A percentile compares a stretch with the other conserved stretches of the same genome.
phyloP scores from a whole-genome alignment of 2,888 invertebrate species.

The Ophraella communa region DNA sequence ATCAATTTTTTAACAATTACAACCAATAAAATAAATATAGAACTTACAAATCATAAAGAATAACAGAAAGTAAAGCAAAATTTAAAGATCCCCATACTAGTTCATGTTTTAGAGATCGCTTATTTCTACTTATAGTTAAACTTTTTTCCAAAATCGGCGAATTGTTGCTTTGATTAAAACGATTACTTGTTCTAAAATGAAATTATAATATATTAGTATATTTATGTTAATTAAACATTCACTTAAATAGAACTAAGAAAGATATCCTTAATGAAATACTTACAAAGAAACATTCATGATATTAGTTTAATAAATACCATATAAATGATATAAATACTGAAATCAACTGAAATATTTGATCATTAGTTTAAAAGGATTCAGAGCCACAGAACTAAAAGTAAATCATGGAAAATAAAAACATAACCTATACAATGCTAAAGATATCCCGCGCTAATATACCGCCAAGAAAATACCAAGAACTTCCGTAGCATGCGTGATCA shows the following conservation, averaged over 20 bases:
- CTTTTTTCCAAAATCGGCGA: conserved; percentile 64
- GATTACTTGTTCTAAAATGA: not conserved
- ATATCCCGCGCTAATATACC: not conserved
- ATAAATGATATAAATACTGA: too few species aligned
- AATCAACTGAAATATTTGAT: too few species aligned
- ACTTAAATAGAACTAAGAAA: not conserved
- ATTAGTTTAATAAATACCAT: not conserved
- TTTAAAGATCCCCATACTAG: conserved; percentile 69
- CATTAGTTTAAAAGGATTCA: too few species aligned
- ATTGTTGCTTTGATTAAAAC: not conserved
- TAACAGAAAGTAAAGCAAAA: conserved; percentile 62
- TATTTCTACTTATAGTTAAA: conserved; percentile 63
- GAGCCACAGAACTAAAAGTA: too few species aligned
- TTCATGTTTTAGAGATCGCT: conserved; percentile 62
- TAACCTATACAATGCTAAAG: not conserved
- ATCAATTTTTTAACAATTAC: not conserved
- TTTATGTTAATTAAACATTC: not conserved
- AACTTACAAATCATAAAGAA: conserved; percentile 70
- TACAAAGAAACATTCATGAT: conserved; percentile 3
- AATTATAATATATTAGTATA: too few species aligned
- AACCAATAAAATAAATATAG: too few species aligned
- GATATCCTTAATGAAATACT: not conserved
- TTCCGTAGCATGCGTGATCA: too few species aligned
- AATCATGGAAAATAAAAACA: not conserved
- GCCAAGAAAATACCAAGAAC: too few species aligned